A percentile compares a stretch with the other conserved stretches of the same genome.
These are phyloP conservation scores for Lipotes vexillifer DNA, from an alignment of 2,113 vertebrate species.

Conservation along the genomic window DNA sequence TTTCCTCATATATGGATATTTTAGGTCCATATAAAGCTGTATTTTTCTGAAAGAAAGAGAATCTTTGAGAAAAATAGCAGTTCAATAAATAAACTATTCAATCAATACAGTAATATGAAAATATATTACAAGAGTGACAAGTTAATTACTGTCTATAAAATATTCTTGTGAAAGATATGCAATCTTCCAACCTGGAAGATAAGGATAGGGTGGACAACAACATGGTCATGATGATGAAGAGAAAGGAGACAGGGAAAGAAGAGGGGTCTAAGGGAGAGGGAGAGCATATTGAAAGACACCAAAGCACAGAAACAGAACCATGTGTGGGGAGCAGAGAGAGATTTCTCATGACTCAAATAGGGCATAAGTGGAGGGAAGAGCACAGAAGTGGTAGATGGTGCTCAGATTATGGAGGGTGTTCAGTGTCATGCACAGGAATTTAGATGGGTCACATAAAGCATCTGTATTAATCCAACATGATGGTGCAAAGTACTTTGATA, in stretches of 20 bases:
- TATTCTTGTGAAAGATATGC: neutral
- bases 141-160: neutral
- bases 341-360: neutral
- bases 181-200: neutral
- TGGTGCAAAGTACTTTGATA: neutral
- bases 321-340: neutral
- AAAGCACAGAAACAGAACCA: neutral
- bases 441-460: neutral
- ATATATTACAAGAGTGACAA: neutral
- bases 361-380: too few relatives aligned
- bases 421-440: neutral
- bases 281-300: neutral
- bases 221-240: neutral
- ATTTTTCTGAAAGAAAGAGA: constrained; percentile 38
- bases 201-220: neutral
- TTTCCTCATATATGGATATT: constrained; percentile 7
- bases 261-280: neutral
- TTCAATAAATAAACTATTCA: constrained; percentile 40
- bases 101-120: neutral
- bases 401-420: neutral
- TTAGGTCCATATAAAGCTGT: neutral
- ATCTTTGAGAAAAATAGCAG: constrained; percentile 6
- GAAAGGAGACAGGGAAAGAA: neutral
- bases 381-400: neutral
- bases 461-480: neutral